These are phyloP conservation scores for Tupaia chinensis DNA, from an alignment of 2,113 vertebrate genomes.

Conservation along the genomic window DNA sequence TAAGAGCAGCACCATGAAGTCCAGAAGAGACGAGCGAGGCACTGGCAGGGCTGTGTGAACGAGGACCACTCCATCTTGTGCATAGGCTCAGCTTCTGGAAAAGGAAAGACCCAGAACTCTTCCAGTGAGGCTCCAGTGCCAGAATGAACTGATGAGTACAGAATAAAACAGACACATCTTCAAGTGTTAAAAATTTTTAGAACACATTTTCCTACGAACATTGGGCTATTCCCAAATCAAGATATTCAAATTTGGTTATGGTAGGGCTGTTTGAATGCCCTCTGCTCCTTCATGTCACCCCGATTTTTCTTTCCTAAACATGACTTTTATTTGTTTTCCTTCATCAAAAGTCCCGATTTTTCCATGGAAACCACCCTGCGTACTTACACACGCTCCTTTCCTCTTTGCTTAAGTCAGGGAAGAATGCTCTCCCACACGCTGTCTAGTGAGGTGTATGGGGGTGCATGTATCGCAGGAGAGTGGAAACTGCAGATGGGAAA, in stretches of 20 bases:
- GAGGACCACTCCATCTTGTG: background rate
- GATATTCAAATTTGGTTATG: background rate
- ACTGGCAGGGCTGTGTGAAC: background rate
- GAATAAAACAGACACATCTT: background rate
- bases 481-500: background rate
- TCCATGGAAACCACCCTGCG: background rate
- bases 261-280: accelerated
- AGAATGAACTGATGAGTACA: background rate
- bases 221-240: background rate
- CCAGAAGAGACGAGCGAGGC: background rate
- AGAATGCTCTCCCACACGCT: background rate
- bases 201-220: background rate
- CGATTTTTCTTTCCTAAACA: background rate
- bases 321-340: background rate
- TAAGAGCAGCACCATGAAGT: background rate
- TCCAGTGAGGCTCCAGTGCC: background rate
- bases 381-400: background rate
- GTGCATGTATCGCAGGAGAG: background rate
- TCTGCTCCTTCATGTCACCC: background rate
- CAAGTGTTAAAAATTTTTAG: background rate
- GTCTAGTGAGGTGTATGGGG: background rate
- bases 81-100: background rate
- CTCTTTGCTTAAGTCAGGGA: background rate
- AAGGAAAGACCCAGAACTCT: background rate
- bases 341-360: background rate